Conservation (phyloP, 2,888 invertebrate genomes). For the Eurois occulta region DNA sequence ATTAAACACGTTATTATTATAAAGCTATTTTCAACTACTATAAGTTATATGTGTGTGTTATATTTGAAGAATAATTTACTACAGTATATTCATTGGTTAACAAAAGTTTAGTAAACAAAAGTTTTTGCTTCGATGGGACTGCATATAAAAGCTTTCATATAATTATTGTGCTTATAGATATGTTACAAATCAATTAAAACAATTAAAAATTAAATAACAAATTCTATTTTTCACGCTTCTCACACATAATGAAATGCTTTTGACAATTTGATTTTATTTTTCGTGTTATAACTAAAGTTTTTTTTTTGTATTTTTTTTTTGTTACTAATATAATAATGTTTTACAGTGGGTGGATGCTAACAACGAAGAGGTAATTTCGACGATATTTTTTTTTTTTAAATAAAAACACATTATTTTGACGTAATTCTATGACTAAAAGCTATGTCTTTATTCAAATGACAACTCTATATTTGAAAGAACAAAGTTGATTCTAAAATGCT, state of each 20-base stretch:
- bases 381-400: slow-evolving; percentile 59
- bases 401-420: slow-evolving; percentile 55
- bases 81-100: slow-evolving; percentile 8
- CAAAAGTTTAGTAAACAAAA: slow-evolving; percentile 35
- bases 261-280: slow-evolving; percentile 69
- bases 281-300: slow-evolving; percentile 65
- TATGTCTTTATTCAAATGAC: not conserved
- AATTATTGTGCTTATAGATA: slow-evolving; percentile 78
- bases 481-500: not conserved
- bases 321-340: slow-evolving; percentile 89
- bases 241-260: slow-evolving; percentile 85
- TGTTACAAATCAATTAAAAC: slow-evolving; percentile 77
- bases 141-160: slow-evolving; percentile 55
- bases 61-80: slow-evolving; percentile 29
- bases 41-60: slow-evolving; percentile 34
- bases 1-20: slow-evolving; percentile 10
- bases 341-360: slow-evolving; percentile 93
- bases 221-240: slow-evolving; percentile 78
- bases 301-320: slow-evolving; percentile 68
- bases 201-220: slow-evolving; percentile 66
- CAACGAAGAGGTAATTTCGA: slow-evolving; percentile 91
- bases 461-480: not conserved
- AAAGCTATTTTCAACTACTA: not conserved
- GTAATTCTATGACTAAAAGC: slow-evolving; percentile 59
- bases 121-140: slow-evolving; percentile 56